phyloP scores from a whole-genome alignment of 2,797 vertebrate genomes.

The Pseudochirops cupreus region DNA sequence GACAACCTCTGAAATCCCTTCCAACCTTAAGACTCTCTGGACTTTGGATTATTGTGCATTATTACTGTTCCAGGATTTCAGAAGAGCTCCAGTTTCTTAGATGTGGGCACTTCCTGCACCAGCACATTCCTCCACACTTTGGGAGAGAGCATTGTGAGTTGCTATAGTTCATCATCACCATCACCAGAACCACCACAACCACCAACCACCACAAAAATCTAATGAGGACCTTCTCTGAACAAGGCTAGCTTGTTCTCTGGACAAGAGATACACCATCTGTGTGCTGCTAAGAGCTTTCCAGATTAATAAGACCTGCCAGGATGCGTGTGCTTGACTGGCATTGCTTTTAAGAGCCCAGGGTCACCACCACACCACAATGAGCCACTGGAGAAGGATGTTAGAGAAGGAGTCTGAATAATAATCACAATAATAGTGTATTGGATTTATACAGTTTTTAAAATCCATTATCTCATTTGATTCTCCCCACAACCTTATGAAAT shows the following conservation, averaged over 20 bases:
- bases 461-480: constrained; percentile 1
- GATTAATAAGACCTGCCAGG: neutral
- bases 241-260: neutral
- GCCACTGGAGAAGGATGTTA: neutral
- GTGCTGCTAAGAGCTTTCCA: neutral
- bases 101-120: neutral
- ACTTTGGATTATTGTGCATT: neutral
- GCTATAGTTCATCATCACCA: neutral
- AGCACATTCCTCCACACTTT: neutral
- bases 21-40: neutral
- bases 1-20: neutral
- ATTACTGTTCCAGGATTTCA: neutral
- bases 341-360: neutral
- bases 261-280: neutral
- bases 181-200: neutral
- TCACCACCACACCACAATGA: neutral
- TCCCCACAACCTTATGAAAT: neutral
- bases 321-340: neutral
- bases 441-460: neutral
- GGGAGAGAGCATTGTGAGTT: neutral
- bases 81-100: neutral
- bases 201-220: neutral
- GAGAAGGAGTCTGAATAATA: neutral
- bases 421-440: neutral
- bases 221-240: neutral